Conservation (phyloP, 2,113 vertebrate species). For the Oxyura jamaicensis region DNA sequence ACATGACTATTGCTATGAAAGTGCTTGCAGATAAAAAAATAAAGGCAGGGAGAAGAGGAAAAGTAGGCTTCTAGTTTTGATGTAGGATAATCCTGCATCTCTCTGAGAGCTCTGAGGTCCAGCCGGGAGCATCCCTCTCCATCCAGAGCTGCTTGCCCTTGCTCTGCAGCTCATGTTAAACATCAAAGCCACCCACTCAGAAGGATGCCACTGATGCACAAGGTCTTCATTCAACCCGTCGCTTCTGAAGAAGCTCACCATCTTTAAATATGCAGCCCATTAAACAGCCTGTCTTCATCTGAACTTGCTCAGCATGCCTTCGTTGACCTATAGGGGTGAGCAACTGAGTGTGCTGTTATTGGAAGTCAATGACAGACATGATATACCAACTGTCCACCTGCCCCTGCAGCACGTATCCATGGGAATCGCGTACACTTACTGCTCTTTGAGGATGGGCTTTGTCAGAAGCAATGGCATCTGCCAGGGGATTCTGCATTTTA, state of each 20-base stretch:
- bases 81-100: neutral
- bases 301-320: neutral
- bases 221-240: neutral
- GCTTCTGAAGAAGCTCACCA: neutral
- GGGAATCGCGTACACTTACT: rapidly evolving
- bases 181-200: neutral
- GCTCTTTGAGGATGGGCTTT: neutral
- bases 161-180: neutral
- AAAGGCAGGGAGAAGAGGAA: neutral
- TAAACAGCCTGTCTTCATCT: no score
- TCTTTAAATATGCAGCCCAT: neutral
- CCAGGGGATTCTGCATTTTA: neutral
- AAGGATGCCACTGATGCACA: neutral
- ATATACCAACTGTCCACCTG: neutral
- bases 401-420: neutral
- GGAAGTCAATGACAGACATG: neutral
- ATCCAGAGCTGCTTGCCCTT: neutral
- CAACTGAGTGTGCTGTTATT: neutral
- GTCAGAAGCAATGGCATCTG: neutral
- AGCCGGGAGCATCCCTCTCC: neutral
- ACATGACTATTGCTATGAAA: neutral
- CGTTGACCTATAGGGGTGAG: neutral
- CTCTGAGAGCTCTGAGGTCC: neutral
- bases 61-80: neutral
- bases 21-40: neutral